These are phyloP conservation scores for Stegodyphus mimosarum DNA, from an alignment of 1,140 invertebrate genomes.

Conservation along the genomic window DNA sequence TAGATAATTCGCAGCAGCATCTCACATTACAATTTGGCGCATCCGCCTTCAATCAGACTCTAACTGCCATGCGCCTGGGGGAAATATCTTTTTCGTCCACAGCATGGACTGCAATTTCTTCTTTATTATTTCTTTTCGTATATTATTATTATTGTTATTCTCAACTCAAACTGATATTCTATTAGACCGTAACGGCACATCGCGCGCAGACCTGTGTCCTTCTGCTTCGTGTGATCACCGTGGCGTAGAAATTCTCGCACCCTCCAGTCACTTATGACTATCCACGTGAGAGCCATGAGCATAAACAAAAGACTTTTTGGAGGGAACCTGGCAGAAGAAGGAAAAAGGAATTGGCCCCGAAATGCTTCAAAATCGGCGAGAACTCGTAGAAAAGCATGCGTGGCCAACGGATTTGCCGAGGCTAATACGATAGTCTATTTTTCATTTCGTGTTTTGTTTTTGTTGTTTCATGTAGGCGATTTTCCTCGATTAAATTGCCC, in stretches of 20 bases:
- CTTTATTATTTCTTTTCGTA: too few relatives aligned
- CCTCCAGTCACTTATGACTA: neutral
- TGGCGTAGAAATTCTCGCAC: conserved; percentile 2
- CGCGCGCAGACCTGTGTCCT: neutral
- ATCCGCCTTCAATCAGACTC: too few relatives aligned
- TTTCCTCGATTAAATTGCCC: neutral
- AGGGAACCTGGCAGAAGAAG: neutral
- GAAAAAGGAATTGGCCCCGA: neutral
- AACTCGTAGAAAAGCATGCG: neutral
- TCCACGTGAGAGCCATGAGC: conserved; percentile 2
- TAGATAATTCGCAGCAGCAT: too few relatives aligned
- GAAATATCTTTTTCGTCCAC: too few relatives aligned
- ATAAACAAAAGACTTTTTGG: conserved; percentile 6
- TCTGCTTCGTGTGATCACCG: neutral
- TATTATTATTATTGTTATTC: too few relatives aligned
- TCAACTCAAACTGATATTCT: neutral
- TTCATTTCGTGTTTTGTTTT: neutral
- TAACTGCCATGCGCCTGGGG: too few relatives aligned
- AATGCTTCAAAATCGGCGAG: neutral
- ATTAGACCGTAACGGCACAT: conserved; percentile 22
- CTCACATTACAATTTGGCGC: too few relatives aligned
- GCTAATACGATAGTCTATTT: neutral
- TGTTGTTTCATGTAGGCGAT: neutral
- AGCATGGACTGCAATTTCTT: too few relatives aligned
- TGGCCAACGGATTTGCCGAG: neutral